These are phyloP conservation scores for Ceratothoa steindachneri DNA, from an alignment of 2,888 invertebrate species.

Conservation along the genomic window DNA sequence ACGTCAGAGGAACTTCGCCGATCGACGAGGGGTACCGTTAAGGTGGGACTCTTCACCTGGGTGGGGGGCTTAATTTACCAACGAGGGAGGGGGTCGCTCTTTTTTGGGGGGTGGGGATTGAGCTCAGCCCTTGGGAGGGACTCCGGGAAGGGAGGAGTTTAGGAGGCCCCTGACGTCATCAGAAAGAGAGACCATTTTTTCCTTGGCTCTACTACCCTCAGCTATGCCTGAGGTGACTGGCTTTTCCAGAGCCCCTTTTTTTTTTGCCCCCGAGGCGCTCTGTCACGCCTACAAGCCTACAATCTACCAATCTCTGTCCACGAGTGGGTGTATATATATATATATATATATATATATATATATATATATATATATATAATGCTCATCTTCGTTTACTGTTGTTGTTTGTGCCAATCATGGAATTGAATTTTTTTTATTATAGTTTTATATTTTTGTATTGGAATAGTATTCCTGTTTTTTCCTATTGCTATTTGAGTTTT, in stretches of 20 bases:
- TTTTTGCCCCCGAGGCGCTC: neutral
- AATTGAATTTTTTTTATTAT: neutral
- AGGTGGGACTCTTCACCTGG: conserved; percentile 6
- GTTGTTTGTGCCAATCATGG: conserved; percentile 9
- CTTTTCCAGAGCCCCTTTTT: neutral
- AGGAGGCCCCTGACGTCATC: neutral
- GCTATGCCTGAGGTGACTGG: no score
- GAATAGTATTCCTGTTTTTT: neutral
- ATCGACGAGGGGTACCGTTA: neutral
- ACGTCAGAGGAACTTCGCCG: neutral
- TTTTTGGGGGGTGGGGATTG: neutral
- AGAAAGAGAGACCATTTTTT: neutral
- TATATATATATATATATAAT: no score
- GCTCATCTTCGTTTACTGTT: neutral
- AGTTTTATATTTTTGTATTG: conserved; percentile 10
- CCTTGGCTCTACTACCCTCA: neutral
- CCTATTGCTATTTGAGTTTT: neutral
- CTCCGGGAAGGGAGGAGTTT: conserved; percentile 1
- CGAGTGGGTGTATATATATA: no score
- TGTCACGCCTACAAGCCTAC: neutral
- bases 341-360: no score
- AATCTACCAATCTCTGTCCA: neutral
- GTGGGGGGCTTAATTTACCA: neutral
- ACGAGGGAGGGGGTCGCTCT: neutral
- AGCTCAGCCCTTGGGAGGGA: conserved; percentile 12